A percentile compares a stretch with the other conserved stretches of the same genome.
These are phyloP conservation scores for Leucoma salicis DNA, from an alignment of 2,888 invertebrate species.

Conservation along the genomic window DNA sequence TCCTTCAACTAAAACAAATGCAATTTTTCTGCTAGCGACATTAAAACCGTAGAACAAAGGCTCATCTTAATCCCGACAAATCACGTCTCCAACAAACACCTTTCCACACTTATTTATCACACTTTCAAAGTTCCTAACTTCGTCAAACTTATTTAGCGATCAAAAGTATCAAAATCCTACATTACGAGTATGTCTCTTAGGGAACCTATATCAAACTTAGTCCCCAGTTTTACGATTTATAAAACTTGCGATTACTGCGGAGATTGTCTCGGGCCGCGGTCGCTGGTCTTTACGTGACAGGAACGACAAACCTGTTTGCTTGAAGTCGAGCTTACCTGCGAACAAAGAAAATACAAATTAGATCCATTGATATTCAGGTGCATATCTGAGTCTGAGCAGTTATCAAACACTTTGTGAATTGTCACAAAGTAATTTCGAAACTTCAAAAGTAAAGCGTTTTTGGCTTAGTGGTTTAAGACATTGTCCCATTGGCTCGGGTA, in stretches of 20 bases:
- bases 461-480: too few relatives aligned
- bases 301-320: constrained; percentile 1
- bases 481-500: too few relatives aligned
- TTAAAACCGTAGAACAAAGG: constrained; percentile 5
- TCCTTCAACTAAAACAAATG: too few relatives aligned
- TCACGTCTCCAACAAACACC: constrained; percentile 22
- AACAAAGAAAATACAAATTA: constrained; percentile 24
- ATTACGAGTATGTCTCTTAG: constrained; percentile 9
- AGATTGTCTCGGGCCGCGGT: constrained; percentile 10
- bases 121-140: constrained; percentile 23
- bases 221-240: constrained; percentile 28
- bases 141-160: constrained; percentile 21
- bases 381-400: constrained; percentile 6
- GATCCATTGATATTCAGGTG: constrained; percentile 6
- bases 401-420: constrained; percentile 2
- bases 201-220: constrained; percentile 23
- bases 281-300: constrained; percentile 14
- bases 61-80: constrained; percentile 23
- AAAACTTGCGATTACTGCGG: constrained; percentile 33
- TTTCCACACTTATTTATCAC: constrained; percentile 30
- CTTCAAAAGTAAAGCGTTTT: too few relatives aligned
- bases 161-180: constrained; percentile 17
- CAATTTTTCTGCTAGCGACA: background rate
- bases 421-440: background rate
- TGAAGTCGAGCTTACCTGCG: constrained; percentile 23